These are phyloP conservation scores for Heterotilapia buettikoferi DNA, from an alignment of 2,113 vertebrate species.

Conservation along the genomic window DNA sequence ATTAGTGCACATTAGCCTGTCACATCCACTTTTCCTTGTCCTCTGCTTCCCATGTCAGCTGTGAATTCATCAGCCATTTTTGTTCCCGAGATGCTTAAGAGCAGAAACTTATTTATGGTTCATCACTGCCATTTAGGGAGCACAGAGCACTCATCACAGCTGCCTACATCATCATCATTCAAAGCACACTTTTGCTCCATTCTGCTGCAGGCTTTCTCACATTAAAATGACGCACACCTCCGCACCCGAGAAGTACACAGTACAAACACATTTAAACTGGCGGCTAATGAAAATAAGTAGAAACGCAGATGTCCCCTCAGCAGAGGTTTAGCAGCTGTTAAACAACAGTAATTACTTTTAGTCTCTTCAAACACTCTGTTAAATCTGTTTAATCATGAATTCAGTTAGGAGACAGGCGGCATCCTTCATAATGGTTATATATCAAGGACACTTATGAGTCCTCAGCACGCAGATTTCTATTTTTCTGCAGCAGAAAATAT, in stretches of 20 bases:
- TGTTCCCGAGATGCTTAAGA: background rate
- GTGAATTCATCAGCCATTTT: background rate
- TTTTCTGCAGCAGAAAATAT: background rate
- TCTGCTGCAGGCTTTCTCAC: background rate
- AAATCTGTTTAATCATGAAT: background rate
- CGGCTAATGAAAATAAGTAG: background rate
- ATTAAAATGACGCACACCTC: background rate
- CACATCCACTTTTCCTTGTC: background rate
- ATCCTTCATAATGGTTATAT: background rate
- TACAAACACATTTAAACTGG: background rate
- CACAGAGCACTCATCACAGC: conserved; percentile 9
- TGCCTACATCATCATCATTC: conserved; percentile 22
- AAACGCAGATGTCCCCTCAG: background rate
- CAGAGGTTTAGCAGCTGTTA: background rate
- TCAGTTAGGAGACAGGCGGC: background rate
- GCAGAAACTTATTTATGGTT: conserved; percentile 21
- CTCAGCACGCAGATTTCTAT: background rate
- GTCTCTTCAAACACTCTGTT: background rate
- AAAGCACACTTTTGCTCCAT: background rate
- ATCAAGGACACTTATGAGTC: background rate
- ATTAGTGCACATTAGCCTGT: background rate
- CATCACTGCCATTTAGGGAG: conserved; percentile 31
- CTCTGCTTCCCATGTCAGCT: background rate
- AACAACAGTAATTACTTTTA: background rate
- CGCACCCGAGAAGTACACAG: background rate